Evolutionary conservation across 1,140 invertebrate species (phyloP).

Genomic region (Diorhabda carinulata): DNA sequence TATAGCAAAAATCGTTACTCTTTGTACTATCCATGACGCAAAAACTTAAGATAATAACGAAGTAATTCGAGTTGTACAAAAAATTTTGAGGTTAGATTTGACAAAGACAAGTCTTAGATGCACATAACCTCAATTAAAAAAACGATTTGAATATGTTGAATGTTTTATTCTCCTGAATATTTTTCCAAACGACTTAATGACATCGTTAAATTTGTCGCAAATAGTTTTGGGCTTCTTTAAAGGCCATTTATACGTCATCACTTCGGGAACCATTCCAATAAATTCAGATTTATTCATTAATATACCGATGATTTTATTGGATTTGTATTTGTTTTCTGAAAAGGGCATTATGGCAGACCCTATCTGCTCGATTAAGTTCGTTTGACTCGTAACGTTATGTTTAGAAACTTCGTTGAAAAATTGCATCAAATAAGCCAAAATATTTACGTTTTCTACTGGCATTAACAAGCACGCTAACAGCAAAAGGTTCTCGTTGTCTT

Average conservation of each 20-base stretch:
- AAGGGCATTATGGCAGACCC: conserved; percentile 8
- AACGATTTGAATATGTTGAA: too few species aligned
- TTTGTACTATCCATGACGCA: too few species aligned
- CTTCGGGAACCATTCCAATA: conserved; percentile 6
- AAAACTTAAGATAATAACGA: too few species aligned
- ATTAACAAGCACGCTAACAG: conserved; percentile 5
- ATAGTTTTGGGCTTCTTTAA: not conserved
- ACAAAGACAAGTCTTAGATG: too few species aligned
- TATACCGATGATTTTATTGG: not conserved
- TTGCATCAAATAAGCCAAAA: conserved; percentile 4
- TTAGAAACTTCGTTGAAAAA: conserved; percentile 13
- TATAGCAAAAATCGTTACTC: too few species aligned
- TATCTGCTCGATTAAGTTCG: not conserved
- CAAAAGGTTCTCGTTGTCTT: conserved; percentile 2
- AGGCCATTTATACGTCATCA: not conserved
- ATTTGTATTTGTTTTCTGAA: not conserved
- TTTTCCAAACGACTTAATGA: not conserved
- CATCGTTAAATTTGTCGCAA: not conserved
- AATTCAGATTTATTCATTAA: conserved; percentile 5
- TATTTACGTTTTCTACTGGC: conserved; percentile 4
- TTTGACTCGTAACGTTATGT: not conserved
- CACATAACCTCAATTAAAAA: too few species aligned
- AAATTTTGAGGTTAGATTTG: too few species aligned
- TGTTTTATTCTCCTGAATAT: not conserved
- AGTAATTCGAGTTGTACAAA: too few species aligned